Percentiles rank a stretch among this genome's conserved stretches.
Evolutionary conservation across 1,140 invertebrate species (phyloP).

Genomic region (Caerostris darwini): DNA sequence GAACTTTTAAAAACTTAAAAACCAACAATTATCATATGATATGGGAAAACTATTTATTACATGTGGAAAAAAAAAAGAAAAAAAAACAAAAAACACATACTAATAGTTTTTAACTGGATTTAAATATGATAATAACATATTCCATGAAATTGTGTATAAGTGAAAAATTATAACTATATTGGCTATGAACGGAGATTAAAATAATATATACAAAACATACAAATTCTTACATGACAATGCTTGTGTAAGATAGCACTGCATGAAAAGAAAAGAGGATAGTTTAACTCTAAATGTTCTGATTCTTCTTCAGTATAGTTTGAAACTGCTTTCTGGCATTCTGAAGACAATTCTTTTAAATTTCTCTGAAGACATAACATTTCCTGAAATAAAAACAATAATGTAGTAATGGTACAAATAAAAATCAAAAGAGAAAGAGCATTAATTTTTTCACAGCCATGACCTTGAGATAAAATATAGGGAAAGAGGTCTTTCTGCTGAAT

Average conservation of each 20-base stretch:
- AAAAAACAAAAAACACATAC: too few species aligned
- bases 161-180: too few species aligned
- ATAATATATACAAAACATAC: conserved; percentile 13
- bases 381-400: conserved; percentile 79
- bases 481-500: too few species aligned
- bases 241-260: conserved; percentile 92
- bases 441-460: too few species aligned
- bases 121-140: too few species aligned
- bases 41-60: too few species aligned
- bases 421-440: not conserved
- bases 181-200: not conserved
- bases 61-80: too few species aligned
- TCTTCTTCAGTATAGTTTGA: conserved; percentile 95
- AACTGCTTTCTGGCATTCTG: conserved; percentile 88
- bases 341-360: conserved; percentile 88
- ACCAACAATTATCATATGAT: too few species aligned
- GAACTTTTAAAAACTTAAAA: too few species aligned
- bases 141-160: too few species aligned
- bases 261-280: conserved; percentile 90
- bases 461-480: too few species aligned
- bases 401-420: conserved; percentile 29
- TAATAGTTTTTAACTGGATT: too few species aligned
- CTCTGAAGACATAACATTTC: conserved; percentile 95
- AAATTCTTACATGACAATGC: conserved; percentile 87
- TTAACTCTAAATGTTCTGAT: conserved; percentile 91